Percentiles rank a stretch among this genome's conserved stretches.
phyloP scores from a whole-genome alignment of 2,797 vertebrate genomes.

The Poeciliopsis gracilis region DNA sequence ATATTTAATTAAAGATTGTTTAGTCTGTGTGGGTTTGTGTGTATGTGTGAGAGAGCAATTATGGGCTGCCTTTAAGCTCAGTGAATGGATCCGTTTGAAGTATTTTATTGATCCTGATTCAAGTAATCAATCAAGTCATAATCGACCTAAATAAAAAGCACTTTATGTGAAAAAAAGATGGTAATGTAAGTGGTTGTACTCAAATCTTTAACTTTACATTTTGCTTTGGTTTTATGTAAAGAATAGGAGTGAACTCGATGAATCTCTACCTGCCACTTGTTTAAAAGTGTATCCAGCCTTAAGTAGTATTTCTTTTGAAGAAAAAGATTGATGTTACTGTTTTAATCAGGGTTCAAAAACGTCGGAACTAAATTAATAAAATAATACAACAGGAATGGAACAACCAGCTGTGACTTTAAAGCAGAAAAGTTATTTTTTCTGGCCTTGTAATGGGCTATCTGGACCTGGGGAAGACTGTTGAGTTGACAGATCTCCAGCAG shows the following conservation, averaged over 20 bases:
- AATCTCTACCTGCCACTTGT: background rate
- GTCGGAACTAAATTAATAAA: background rate
- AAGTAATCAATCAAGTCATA: constrained; percentile 63
- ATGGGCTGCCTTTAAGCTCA: constrained; percentile 13
- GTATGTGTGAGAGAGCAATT: background rate
- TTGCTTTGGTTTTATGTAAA: constrained; percentile 41
- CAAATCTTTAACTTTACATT: constrained; percentile 33
- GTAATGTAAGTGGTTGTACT: constrained; percentile 22
- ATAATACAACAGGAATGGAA: background rate
- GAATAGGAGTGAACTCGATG: background rate
- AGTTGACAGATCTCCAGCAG: background rate
- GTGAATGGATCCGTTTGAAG: constrained; percentile 60
- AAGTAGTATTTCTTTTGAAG: background rate
- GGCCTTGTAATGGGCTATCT: background rate
- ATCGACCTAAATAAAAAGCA: constrained; percentile 71
- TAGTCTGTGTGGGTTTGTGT: constrained; percentile 6
- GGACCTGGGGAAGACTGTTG: background rate
- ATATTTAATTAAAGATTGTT: constrained; percentile 64
- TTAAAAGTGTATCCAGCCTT: background rate
- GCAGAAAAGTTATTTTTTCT: background rate
- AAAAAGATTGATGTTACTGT: background rate
- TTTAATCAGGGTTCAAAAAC: background rate
- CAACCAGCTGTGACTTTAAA: background rate
- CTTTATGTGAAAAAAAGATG: constrained; percentile 52
- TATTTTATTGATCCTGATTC: constrained; percentile 59